These are phyloP conservation scores for Intellagama lesueurii DNA, from an alignment of 2,797 vertebrate species.

Conservation along the genomic window DNA sequence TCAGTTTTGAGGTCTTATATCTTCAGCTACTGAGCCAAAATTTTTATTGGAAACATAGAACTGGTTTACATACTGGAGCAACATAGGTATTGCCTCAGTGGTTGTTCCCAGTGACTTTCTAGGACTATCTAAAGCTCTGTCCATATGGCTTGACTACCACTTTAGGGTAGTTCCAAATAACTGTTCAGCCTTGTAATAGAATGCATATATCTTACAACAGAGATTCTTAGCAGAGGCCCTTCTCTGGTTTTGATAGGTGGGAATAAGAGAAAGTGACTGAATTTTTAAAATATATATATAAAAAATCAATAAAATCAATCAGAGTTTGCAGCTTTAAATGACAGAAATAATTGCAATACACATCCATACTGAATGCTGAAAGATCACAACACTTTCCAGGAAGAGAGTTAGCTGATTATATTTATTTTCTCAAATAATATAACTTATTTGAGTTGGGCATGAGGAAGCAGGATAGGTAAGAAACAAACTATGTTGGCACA, in stretches of 20 bases:
- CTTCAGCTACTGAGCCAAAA: neutral
- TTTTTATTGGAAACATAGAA: no score
- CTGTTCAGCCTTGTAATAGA: neutral
- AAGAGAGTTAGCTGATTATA: conserved; percentile 48
- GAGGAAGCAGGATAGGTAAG: conserved; percentile 55
- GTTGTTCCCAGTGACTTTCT: neutral
- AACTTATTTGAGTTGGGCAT: conserved; percentile 58
- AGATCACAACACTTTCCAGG: conserved; percentile 36
- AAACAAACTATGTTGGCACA: conserved; percentile 39
- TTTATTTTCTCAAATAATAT: conserved; percentile 58
- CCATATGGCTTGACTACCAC: neutral
- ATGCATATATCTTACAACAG: neutral
- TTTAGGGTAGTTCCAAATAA: neutral
- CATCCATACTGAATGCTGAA: conserved; percentile 32
- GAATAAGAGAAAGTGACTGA: neutral
- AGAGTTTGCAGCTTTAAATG: neutral
- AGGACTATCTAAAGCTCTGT: neutral
- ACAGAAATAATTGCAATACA: neutral
- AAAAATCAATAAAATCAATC: neutral
- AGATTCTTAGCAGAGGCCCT: no score
- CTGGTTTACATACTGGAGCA: neutral
- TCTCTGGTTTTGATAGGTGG: neutral
- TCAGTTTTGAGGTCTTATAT: conserved; percentile 9
- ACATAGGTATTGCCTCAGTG: neutral
- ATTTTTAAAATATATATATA: neutral